These are phyloP conservation scores for Hucho hucho DNA, from an alignment of 2,113 vertebrate genomes.

Conservation along the genomic window DNA sequence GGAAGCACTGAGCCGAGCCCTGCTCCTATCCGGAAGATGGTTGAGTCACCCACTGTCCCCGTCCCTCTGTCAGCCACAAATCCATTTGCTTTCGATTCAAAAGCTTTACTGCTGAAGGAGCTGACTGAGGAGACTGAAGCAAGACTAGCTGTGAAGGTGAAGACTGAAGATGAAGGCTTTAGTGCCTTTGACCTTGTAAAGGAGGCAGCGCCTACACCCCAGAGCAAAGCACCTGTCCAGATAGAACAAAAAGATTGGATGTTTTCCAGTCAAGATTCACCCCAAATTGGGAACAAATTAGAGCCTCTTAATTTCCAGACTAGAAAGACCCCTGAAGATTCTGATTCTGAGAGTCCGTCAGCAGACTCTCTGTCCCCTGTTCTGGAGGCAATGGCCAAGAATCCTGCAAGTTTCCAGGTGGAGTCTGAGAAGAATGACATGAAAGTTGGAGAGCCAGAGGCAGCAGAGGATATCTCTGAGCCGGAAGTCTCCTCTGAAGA, in stretches of 20 bases:
- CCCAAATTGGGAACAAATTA: constrained; percentile 55
- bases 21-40: constrained; percentile 64
- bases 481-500: constrained; percentile 77
- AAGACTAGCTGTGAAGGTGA: constrained; percentile 47
- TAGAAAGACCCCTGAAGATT: constrained; percentile 60
- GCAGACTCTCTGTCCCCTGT: constrained; percentile 77
- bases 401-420: constrained; percentile 69
- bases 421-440: constrained; percentile 56
- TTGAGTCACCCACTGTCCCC: constrained; percentile 77
- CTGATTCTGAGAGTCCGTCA: constrained; percentile 72
- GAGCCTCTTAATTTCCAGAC: constrained; percentile 63
- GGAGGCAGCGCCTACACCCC: constrained; percentile 76
- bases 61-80: constrained; percentile 75
- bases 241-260: constrained; percentile 66
- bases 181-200: constrained; percentile 92
- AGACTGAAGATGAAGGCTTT: constrained; percentile 75
- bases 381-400: constrained; percentile 74
- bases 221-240: constrained; percentile 50
- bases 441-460: constrained; percentile 61
- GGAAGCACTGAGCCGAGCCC: constrained; percentile 74
- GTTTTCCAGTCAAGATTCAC: constrained; percentile 59
- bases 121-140: constrained; percentile 77
- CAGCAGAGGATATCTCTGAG: constrained; percentile 69
- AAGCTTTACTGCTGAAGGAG: constrained; percentile 83
- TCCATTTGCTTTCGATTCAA: constrained; percentile 75